Percentiles rank a stretch among this genome's conserved stretches.
phyloP scores from a whole-genome alignment of 2,113 vertebrate species.

The Seriola aureovittata region DNA sequence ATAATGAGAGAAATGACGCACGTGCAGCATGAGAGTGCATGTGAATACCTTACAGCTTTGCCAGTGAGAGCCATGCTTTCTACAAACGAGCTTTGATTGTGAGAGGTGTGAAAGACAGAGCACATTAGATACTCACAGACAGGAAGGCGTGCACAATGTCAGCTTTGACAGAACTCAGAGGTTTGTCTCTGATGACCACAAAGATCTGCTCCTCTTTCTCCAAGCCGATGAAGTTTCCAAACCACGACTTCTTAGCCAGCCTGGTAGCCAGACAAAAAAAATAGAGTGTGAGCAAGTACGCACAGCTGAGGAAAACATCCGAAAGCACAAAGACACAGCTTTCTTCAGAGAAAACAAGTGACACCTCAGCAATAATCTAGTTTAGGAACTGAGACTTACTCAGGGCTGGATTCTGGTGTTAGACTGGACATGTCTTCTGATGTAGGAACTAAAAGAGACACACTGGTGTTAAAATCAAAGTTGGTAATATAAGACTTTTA shows the following conservation, averaged over 20 bases:
- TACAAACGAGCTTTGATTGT: slow-evolving; percentile 35
- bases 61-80: slow-evolving; percentile 64
- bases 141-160: slow-evolving; percentile 96
- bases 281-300: slow-evolving; percentile 5
- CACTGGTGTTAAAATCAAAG: slow-evolving; percentile 8
- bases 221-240: slow-evolving; percentile 94
- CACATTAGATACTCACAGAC: slow-evolving; percentile 86
- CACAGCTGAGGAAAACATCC: neutral
- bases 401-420: slow-evolving; percentile 95
- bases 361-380: neutral
- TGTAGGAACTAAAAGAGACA: slow-evolving; percentile 89
- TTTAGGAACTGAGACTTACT: slow-evolving; percentile 84
- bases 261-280: slow-evolving; percentile 73
- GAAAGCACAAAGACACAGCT: neutral
- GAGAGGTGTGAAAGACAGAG: slow-evolving; percentile 36
- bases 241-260: slow-evolving; percentile 95
- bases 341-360: slow-evolving; percentile 3
- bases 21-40: slow-evolving; percentile 41
- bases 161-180: slow-evolving; percentile 94
- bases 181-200: slow-evolving; percentile 94
- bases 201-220: slow-evolving; percentile 97
- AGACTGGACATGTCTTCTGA: slow-evolving; percentile 95
- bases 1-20: slow-evolving; percentile 68
- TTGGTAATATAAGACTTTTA: neutral
- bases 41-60: slow-evolving; percentile 37